Evolutionary conservation across 2,113 vertebrate genomes (phyloP).

Genomic region (Siniperca knerii): DNA sequence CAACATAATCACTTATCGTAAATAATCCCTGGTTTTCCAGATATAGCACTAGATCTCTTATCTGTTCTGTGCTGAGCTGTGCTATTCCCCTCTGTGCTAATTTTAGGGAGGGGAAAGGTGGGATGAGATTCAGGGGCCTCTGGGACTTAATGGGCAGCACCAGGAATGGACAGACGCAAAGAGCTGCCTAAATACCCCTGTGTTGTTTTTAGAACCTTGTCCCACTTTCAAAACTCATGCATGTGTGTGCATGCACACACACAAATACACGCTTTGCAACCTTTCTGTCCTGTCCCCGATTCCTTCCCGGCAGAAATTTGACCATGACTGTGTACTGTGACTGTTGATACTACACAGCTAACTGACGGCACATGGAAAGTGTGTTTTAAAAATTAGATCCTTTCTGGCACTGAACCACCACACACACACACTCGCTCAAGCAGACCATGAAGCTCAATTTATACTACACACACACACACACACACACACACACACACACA

Average conservation of each 20-base stretch:
- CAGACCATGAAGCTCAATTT: slow-evolving; percentile 27
- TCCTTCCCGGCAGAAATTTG: slow-evolving; percentile 38
- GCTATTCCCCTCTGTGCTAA: slow-evolving; percentile 44
- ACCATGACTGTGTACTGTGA: slow-evolving; percentile 17
- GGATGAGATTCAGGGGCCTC: slow-evolving; percentile 53
- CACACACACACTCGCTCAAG: background rate
- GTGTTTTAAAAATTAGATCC: slow-evolving; percentile 37
- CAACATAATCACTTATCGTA: background rate
- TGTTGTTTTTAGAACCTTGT: slow-evolving; percentile 67
- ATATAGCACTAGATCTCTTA: slow-evolving; percentile 12
- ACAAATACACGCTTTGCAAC: background rate
- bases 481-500: too few species aligned
- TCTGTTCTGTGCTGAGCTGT: slow-evolving; percentile 50
- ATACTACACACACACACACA: too few species aligned
- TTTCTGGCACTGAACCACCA: slow-evolving; percentile 8
- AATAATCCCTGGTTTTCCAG: slow-evolving; percentile 44
- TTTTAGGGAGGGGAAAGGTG: slow-evolving; percentile 58
- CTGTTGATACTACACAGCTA: slow-evolving; percentile 20
- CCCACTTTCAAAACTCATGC: slow-evolving; percentile 35
- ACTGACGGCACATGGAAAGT: slow-evolving; percentile 4
- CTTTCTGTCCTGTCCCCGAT: background rate
- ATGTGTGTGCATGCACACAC: background rate
- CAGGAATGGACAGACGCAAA: slow-evolving; percentile 49
- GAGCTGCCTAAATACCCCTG: slow-evolving; percentile 35
- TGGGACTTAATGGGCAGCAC: slow-evolving; percentile 50